Percentiles rank a stretch among this genome's conserved stretches.
These are phyloP conservation scores for Scyliorhinus canicula DNA, from an alignment of 2,797 vertebrate genomes.

Conservation along the genomic window DNA sequence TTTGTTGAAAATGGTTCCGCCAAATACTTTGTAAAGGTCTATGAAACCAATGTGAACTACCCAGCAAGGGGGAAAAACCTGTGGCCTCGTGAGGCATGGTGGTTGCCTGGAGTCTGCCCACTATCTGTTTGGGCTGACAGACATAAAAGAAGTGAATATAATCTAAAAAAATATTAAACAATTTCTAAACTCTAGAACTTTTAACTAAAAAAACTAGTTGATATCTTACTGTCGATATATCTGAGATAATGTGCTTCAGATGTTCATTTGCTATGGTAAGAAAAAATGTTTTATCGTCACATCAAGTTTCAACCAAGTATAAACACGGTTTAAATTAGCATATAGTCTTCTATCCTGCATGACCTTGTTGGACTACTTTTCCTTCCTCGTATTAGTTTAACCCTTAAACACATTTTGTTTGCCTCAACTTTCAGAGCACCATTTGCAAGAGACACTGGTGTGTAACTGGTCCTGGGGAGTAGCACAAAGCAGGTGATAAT, in stretches of 20 bases:
- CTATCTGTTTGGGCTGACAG: neutral
- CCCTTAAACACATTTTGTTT: neutral
- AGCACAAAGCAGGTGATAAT: neutral
- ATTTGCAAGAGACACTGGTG: neutral
- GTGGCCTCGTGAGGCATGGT: neutral
- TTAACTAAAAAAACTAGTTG: neutral
- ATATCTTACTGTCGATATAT: too few relatives aligned
- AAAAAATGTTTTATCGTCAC: too few relatives aligned
- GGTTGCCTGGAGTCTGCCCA: neutral
- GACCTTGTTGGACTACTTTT: neutral
- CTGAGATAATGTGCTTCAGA: neutral
- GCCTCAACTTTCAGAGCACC: neutral
- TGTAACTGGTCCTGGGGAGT: neutral
- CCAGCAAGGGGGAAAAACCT: neutral
- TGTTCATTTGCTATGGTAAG: neutral
- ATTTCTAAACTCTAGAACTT: neutral
- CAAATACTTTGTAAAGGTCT: neutral
- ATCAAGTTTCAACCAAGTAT: neutral
- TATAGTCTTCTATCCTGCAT: neutral
- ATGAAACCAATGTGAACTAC: neutral
- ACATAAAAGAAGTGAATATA: neutral
- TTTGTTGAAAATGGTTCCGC: neutral
- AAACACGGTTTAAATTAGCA: neutral
- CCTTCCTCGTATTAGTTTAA: neutral
- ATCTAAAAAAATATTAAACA: neutral